Base-by-base conservation (phyloP, 1,140 invertebrate species). In the Schlechtendalia chinensis region DNA sequence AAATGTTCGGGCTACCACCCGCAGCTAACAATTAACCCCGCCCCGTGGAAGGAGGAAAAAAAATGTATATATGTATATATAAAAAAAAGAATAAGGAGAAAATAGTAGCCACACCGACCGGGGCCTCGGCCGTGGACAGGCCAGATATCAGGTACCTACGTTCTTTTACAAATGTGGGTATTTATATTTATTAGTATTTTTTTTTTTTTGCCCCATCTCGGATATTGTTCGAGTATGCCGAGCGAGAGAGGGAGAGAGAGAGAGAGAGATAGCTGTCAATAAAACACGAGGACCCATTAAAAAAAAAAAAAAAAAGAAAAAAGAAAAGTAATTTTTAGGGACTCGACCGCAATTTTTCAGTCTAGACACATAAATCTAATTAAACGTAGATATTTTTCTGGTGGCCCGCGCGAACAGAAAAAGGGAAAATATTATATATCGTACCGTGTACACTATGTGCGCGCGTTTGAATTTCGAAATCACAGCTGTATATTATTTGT, bases 311-410 rank as follows among this genome's bases (percentile, higher is more conserved):
- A 63, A 61, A 79, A 45, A 50, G 29, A 22, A 58, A 19, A 27
- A 61, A 63, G 47, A 79, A 5, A 47, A 59, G 56, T 63, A 79
- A 79, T 61, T 63, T 50, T 79, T 79, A 79, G 56, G 75, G 75
- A 17, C 75, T 79, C 75, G 32, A 79, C 75, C 75, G 75, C 75
- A 61, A 79, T 79, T 79, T 61, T 50, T 79, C 75, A 79, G 75
- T 79, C 75, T 79, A 79, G 75, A 79, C 75, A 50, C 75, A 79
- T 79, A 79, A 79, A 79, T 79, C 75, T 79, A 79, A 79, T 79
- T 79, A 79, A 79, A 79, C 75, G 56, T 77, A 39, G 3, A 22
- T 74, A 56, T 74, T 74, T 8, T 74, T 29, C 54, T 59, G 56
- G 56, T n/a, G n/a, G n/a, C 27, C n/a, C n/a, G n/a, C n/a, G n/a